Evolutionary conservation across 92 coral and sea anemone genomes (phyloP).

Genomic region (Zoanthus solanderi): DNA sequence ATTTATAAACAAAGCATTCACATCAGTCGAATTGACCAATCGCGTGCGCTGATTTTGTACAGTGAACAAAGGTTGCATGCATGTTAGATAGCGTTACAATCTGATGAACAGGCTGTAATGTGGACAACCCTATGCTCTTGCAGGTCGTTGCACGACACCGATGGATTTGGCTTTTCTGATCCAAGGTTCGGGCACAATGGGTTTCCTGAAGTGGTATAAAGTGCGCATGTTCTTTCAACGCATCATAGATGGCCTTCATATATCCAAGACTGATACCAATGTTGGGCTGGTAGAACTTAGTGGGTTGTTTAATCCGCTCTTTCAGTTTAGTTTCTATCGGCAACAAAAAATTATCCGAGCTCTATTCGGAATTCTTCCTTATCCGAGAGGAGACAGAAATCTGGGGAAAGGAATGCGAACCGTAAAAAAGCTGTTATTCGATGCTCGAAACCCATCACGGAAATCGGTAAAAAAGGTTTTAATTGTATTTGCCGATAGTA

Average conservation of each 20-base stretch:
- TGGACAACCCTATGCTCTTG: conserved; percentile 54
- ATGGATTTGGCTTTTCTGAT: conserved; percentile 49
- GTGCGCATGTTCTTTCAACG: conserved; percentile 47
- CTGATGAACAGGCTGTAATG: conserved; percentile 26
- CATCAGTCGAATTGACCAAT: too few species aligned
- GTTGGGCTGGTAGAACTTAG: conserved; percentile 29
- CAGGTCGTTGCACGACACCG: conserved; percentile 47
- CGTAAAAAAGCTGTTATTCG: conserved; percentile 30
- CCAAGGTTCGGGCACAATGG: conserved; percentile 49
- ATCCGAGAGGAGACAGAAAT: conserved; percentile 45
- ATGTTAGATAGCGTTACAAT: background rate
- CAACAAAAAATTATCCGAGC: conserved; percentile 18
- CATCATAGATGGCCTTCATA: conserved; percentile 39
- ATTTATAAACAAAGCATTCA: too few species aligned
- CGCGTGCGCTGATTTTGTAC: too few species aligned
- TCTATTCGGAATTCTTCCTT: conserved; percentile 39
- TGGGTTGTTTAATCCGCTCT: conserved; percentile 18
- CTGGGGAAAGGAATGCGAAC: conserved; percentile 24
- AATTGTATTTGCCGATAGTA: conserved; percentile 72
- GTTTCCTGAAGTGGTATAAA: conserved; percentile 50
- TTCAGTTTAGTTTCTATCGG: conserved; percentile 29
- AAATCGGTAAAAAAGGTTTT: conserved; percentile 51
- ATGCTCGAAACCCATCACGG: conserved; percentile 27
- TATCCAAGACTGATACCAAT: conserved; percentile 34
- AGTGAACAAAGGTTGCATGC: too few species aligned